Evolutionary conservation across 2,888 invertebrate species (phyloP), one percentile per base, ranked within the genome.

Genomic region (Lymantria dispar): DNA sequence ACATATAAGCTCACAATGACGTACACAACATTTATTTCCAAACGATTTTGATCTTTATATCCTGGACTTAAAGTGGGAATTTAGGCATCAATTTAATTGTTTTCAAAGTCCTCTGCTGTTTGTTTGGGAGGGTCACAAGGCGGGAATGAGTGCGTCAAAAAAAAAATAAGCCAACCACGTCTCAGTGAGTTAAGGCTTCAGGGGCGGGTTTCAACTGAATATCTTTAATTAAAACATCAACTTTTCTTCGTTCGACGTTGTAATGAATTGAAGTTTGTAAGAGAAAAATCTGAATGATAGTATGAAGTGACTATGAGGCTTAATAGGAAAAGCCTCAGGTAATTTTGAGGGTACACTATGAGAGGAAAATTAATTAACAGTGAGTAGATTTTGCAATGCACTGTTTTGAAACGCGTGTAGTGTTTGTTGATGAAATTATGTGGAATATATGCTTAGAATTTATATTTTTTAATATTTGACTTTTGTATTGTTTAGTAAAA

Each of bases 151-250:
- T 85, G 81, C 82, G 84, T 79, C 78, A 83, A 89, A 90, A 91
- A 90, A 80, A 90, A 91, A 90, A 87, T 89, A 91, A 90, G 81
- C 91, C 91, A 91, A 91, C 91, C 91, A 85, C 89, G 90, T 86
- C 87, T 85, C 89, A 80, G 78, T 88, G 85, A 89, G 82, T 85
- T 85, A 85, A 86, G 82, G 89, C 82, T 84, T 77, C 83, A 81
- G 81, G 89, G 90, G 90, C 90, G 90, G 87, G 87, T 80, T 83
- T 83, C 68, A 71, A 78, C 76, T 72, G 83, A 85, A 83, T 83
- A 85, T 91, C 87, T 87, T 89, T 90, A 90, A 91, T 91, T 91
- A 91, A 88, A 87, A 84, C 78, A 69, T 76, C 76, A 86, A 88
- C 78, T 89, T 88, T 79, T 61, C 72, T 74, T 54, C 51, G 74